Evolutionary conservation across 2,888 invertebrate genomes (phyloP).

Genomic region (Eristalis tenax): DNA sequence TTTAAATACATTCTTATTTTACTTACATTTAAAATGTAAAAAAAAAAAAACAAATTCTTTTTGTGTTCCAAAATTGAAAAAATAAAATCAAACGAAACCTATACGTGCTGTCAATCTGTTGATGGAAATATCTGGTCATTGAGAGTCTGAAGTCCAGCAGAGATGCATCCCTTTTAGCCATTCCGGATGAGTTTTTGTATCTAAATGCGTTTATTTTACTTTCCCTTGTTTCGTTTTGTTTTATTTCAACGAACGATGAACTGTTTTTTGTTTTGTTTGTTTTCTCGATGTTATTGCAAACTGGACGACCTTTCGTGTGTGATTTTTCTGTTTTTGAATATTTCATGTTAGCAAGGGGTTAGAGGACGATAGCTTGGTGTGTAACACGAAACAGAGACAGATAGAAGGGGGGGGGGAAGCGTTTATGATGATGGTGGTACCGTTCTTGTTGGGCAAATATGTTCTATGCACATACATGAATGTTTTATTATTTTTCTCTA

Average conservation of each 20-base stretch:
- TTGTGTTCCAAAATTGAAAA: slow-evolving; percentile 30
- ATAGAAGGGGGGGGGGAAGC: slow-evolving; percentile 46
- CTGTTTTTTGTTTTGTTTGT: too few relatives aligned
- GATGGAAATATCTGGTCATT: slow-evolving; percentile 23
- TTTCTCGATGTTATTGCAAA: not conserved
- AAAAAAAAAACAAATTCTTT: slow-evolving; percentile 46
- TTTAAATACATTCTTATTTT: slow-evolving; percentile 51
- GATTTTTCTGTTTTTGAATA: not conserved
- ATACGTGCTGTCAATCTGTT: slow-evolving; percentile 32
- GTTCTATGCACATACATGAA: slow-evolving; percentile 52
- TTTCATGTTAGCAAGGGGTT: slow-evolving; percentile 65
- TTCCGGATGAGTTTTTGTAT: not conserved
- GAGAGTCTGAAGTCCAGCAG: slow-evolving; percentile 5
- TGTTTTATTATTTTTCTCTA: not conserved
- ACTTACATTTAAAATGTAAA: slow-evolving; percentile 69
- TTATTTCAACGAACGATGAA: not conserved
- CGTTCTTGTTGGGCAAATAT: slow-evolving; percentile 29
- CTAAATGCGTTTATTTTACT: slow-evolving; percentile 13
- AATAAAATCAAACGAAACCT: not conserved
- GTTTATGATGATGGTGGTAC: slow-evolving; percentile 31
- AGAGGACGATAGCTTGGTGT: slow-evolving; percentile 73
- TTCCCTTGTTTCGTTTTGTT: not conserved
- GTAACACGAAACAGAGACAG: slow-evolving; percentile 72
- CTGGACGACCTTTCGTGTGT: slow-evolving; percentile 47
- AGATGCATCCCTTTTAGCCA: slow-evolving; percentile 14